These are phyloP conservation scores for Callinectes sapidus DNA, from an alignment of 2,888 invertebrate species.

Conservation along the genomic window DNA sequence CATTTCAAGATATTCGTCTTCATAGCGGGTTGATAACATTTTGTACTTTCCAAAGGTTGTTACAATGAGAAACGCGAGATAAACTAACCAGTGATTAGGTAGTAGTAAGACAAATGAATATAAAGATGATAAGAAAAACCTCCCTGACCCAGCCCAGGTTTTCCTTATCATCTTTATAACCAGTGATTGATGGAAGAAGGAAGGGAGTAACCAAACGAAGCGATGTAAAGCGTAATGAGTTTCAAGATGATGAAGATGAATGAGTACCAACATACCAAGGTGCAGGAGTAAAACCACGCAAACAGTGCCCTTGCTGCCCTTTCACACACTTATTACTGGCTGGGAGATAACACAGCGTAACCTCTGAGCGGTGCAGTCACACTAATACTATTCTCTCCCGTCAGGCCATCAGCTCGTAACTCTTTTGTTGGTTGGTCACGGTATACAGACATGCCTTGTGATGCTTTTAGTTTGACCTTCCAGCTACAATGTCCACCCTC, in stretches of 20 bases:
- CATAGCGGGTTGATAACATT: not conserved
- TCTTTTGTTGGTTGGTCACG: conserved; percentile 7
- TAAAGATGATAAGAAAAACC: no score
- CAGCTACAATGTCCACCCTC: not conserved
- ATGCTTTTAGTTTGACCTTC: conserved; percentile 3
- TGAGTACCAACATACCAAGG: not conserved
- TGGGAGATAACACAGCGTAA: not conserved
- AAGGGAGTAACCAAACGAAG: no score
- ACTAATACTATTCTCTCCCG: not conserved
- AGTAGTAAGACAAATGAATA: no score
- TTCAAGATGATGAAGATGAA: no score
- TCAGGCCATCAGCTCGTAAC: not conserved
- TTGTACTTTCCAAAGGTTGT: not conserved
- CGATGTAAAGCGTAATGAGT: no score
- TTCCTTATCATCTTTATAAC: no score
- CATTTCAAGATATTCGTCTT: not conserved
- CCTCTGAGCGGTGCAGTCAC: not conserved
- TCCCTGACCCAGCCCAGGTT: no score
- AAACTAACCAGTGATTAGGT: no score
- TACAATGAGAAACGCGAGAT: not conserved
- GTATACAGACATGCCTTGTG: not conserved
- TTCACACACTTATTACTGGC: not conserved
- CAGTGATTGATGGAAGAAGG: no score
- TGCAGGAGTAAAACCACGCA: not conserved
- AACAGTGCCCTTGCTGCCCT: not conserved